Evolutionary conservation across 1,140 invertebrate genomes (phyloP), one percentile per base, ranked within the genome.

Genomic region (Drosophila nasuta): DNA sequence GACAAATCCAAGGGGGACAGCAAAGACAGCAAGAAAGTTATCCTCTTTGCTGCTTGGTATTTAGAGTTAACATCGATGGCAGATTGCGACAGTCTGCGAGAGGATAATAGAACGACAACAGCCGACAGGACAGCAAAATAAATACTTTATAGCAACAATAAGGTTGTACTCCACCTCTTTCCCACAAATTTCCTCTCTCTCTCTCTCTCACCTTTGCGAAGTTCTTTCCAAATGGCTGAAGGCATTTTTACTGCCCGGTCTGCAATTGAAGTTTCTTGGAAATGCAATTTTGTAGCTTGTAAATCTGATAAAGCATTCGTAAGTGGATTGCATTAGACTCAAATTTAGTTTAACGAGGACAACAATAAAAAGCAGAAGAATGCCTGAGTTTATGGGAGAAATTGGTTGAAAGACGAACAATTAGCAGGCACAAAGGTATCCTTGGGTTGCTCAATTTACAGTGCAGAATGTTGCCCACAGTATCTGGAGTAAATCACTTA

Each of bases 281-380:
- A 82, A 82, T 81, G 69, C 77, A 81, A 85, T 88, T 88, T 88
- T 57, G 69, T 52, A 69, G 35, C 63, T 77, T 73, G 68, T 58
- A 82, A 87, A 86, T 87, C 85, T 52, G 83, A 88, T 82, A 87
- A 88, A 70, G 56, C 63, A 69, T 69, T 78, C 81, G 66, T 75
- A 71, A 69, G 82, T 66, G 45, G 71, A 77, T 79, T 64, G 54
- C 66, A 60, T 75, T 77, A 72, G 46, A 59, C 79, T 74, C 54
- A 65, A 66, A 77, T 64, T 56, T 43, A 79, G n/a, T 77, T 77
- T 46, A n/a, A 17, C 46, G 15, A 67, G 43, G 30, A 11, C 43
- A 63, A 52, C 38, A n/a, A 17, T 30, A 15, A 67, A 43, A 20
- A 11, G 35, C 58, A 52, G 28, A 11, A 13, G 25, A 51, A 73